Evolutionary conservation across 2,888 invertebrate genomes (phyloP), one percentile per base, ranked within the genome.

Genomic region (Macrophya annulata): DNA sequence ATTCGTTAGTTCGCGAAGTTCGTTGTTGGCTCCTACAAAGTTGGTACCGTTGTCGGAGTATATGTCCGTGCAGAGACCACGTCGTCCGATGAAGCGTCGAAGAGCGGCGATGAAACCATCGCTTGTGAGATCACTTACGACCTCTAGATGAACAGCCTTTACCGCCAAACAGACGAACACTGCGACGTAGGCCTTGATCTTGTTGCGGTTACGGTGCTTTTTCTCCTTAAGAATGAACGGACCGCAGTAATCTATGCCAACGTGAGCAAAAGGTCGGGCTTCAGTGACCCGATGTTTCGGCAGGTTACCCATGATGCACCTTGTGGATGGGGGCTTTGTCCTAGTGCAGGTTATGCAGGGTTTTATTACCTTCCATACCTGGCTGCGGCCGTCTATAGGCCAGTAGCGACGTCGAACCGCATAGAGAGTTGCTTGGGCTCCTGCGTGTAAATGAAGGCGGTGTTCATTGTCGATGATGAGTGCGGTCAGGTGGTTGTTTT

Each of bases 1-100:
- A n/a, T n/a, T n/a, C n/a, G n/a, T n/a, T n/a, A 82, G 37, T 59
- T 62, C 45, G 1, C 59, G 25, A 9, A 82, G 37, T 43, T 65
- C 40, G 37, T 82, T 82, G 43, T 82, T 65, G 4, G 82, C 82
- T 59, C 82, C 82, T 4, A 43, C 10, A n/a, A 82, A 82, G 37
- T 82, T 82, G 21, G 40, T 82, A 1, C 65, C 65, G 43, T 65
- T 82, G 25, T 82, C 82, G 5, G 76, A 76, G 21, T 76, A 76
- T 0, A 76, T 9, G 4, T 48, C n/a, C n/a, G 48, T 48, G 48
- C 48, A 48, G 2, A 15, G 12, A 15, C 76, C 76, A 21, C 76
- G 8, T 45, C 76, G 76, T 45, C 43, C 51, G 12, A 45, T 76
- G 21, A 76, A 76, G 0, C 48, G 45, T 15, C 43, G 40, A 10